A percentile compares a stretch with the other conserved stretches of the same genome.
These are phyloP conservation scores for Ernsta delagoae DNA, from an alignment of 2,888 invertebrate species.

Conservation along the genomic window DNA sequence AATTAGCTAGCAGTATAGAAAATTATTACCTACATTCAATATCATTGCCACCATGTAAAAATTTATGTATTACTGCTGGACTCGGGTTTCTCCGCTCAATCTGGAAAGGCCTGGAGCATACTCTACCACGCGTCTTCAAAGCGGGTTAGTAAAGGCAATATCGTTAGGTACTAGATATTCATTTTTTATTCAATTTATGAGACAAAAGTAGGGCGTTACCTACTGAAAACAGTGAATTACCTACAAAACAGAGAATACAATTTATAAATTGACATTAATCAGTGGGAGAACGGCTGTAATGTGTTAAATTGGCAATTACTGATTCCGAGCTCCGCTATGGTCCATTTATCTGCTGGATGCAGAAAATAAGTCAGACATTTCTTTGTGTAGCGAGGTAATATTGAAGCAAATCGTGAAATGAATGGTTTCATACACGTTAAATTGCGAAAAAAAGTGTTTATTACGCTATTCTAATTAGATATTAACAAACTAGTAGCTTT, in stretches of 20 bases:
- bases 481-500: too few species aligned
- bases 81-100: too few species aligned
- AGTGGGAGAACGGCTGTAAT: slow-evolving; percentile 24
- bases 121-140: too few species aligned
- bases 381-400: slow-evolving; percentile 13
- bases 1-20: too few species aligned
- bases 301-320: slow-evolving; percentile 36
- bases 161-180: too few species aligned
- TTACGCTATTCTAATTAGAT: too few species aligned
- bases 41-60: too few species aligned
- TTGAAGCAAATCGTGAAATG: too few species aligned
- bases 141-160: too few species aligned
- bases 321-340: slow-evolving; percentile 20
- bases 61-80: too few species aligned
- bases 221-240: neutral
- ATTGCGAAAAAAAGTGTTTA: neutral
- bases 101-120: too few species aligned
- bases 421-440: neutral
- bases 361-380: slow-evolving; percentile 23
- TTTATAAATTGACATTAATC: slow-evolving; percentile 33
- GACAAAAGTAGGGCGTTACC: neutral
- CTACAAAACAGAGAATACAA: slow-evolving; percentile 3
- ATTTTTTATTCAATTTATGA: neutral
- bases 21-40: too few species aligned
- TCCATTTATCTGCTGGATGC: slow-evolving; percentile 18